phyloP scores from a whole-genome alignment of 2,888 invertebrate genomes.

The Chloromyia formosa region DNA sequence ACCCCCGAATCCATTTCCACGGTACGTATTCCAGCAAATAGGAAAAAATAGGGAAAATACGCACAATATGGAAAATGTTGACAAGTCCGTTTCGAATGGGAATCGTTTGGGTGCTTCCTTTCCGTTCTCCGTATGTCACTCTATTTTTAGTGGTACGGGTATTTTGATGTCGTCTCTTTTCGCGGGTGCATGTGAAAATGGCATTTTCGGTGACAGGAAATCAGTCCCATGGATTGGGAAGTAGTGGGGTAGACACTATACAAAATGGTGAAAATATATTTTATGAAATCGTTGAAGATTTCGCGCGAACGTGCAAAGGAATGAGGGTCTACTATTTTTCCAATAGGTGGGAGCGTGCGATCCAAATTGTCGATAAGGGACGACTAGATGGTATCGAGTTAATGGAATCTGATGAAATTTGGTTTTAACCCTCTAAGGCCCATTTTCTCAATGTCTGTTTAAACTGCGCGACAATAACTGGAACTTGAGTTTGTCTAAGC shows the following conservation, averaged over 20 bases:
- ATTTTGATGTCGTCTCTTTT: constrained; percentile 17
- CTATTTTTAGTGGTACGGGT: constrained; percentile 11
- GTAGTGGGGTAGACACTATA: neutral
- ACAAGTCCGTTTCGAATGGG: constrained; percentile 38
- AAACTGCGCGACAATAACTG: no score
- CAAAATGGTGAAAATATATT: constrained; percentile 28
- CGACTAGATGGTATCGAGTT: no score
- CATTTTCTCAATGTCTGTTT: no score
- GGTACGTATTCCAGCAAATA: constrained; percentile 7
- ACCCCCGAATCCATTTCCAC: no score
- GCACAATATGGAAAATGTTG: constrained; percentile 35
- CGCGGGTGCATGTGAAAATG: constrained; percentile 24
- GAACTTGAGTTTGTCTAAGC: no score
- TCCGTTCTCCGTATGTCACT: neutral
- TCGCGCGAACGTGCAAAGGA: neutral
- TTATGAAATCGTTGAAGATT: constrained; percentile 7
- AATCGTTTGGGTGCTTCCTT: constrained; percentile 19
- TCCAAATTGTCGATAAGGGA: no score
- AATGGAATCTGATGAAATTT: no score
- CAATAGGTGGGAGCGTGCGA: neutral
- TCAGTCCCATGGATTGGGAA: constrained; percentile 40
- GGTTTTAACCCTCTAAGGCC: no score
- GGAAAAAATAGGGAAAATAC: constrained; percentile 32
- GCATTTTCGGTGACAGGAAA: constrained; percentile 46
- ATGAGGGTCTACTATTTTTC: neutral